Conservation (phyloP, 2,888 invertebrate species). For the Agrypnus murinus region DNA sequence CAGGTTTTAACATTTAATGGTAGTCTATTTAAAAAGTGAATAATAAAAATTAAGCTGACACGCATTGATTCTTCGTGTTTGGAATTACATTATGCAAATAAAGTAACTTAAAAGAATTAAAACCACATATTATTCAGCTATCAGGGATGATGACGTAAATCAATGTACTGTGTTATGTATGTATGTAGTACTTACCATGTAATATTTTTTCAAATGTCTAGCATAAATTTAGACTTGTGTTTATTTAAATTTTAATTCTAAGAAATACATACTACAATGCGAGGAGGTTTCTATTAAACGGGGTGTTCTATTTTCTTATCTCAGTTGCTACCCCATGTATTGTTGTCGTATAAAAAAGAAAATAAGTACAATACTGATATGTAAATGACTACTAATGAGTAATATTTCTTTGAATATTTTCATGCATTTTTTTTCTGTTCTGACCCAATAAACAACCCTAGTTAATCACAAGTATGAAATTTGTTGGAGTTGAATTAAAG, state of each 20-base stretch:
- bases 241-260: slow-evolving; percentile 35
- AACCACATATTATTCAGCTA: slow-evolving; percentile 32
- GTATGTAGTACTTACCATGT: slow-evolving; percentile 18
- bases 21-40: background rate
- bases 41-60: background rate
- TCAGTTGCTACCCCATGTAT: background rate
- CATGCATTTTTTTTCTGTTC: background rate
- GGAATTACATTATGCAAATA: slow-evolving; percentile 33
- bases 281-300: slow-evolving; percentile 27
- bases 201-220: slow-evolving; percentile 23
- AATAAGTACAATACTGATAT: slow-evolving; percentile 15
- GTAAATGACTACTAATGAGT: slow-evolving; percentile 2
- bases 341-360: slow-evolving; percentile 16
- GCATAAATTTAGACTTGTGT: slow-evolving; percentile 37
- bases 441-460: background rate
- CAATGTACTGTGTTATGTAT: no score
- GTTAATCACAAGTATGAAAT: background rate
- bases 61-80: slow-evolving; percentile 13
- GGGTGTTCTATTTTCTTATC: slow-evolving; percentile 28
- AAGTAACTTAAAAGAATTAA: slow-evolving; percentile 30
- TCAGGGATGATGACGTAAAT: slow-evolving; percentile 35
- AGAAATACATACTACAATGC: slow-evolving; percentile 18
- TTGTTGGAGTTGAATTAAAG: background rate
- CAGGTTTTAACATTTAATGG: background rate
- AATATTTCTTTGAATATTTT: background rate